These are phyloP conservation scores for Pegoplata infirma DNA, from an alignment of 2,888 invertebrate species.

Conservation along the genomic window DNA sequence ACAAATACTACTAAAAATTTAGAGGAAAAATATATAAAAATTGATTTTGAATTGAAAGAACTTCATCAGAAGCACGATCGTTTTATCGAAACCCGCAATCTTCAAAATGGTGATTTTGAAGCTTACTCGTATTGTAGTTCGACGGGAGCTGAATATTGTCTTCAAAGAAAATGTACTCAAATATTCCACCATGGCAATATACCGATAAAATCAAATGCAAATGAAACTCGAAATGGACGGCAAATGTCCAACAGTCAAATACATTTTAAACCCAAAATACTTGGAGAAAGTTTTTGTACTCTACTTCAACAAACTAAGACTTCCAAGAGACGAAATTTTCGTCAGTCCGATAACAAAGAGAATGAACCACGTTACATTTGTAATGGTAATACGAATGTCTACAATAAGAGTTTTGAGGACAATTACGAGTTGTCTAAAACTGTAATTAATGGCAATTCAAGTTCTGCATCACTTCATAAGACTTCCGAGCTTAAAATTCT, in stretches of 20 bases:
- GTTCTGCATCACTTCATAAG: conserved; percentile 18
- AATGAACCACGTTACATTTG: conserved; percentile 46
- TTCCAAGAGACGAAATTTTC: conserved; percentile 8
- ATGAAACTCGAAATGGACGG: conserved; percentile 55
- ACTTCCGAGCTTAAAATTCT: conserved; percentile 64
- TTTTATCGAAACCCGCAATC: conserved; percentile 64
- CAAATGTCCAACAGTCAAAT: conserved; percentile 30
- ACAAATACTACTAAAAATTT: conserved; percentile 71
- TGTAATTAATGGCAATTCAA: conserved; percentile 67
- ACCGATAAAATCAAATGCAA: conserved; percentile 65
- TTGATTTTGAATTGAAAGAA: conserved; percentile 72
- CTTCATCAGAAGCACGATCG: conserved; percentile 72
- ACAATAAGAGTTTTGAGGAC: conserved; percentile 63
- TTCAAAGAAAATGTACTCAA: conserved; percentile 66
- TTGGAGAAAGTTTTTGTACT: conserved; percentile 46
- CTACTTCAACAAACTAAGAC: conserved; percentile 4
- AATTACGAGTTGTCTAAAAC: conserved; percentile 68
- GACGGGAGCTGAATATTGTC: conserved; percentile 64
- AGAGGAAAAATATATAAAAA: conserved; percentile 72
- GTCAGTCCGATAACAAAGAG: conserved; percentile 56
- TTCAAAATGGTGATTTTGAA: conserved; percentile 47
- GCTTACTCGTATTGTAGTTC: conserved; percentile 63
- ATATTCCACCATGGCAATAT: conserved; percentile 67
- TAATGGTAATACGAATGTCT: conserved; percentile 18
- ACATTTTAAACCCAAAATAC: conserved; percentile 13